Percentiles rank a stretch among this genome's conserved stretches.
Conservation (phyloP, 2,888 invertebrate genomes). For the Luperina testacea region DNA sequence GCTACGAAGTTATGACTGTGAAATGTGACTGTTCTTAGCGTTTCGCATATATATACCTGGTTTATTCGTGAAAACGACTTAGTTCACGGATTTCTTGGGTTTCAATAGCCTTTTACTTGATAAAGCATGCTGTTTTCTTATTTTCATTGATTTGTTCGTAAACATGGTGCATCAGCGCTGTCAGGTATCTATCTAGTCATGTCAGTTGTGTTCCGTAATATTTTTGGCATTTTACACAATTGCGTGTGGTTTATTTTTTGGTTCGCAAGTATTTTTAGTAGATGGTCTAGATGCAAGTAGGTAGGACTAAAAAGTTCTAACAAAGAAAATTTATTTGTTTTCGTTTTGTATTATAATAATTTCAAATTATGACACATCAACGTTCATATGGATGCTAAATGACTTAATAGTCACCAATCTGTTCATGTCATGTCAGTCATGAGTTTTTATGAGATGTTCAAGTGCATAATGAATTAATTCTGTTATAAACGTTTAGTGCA, state of each 20-base stretch:
- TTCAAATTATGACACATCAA: neutral
- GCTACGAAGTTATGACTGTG: conserved; percentile 66
- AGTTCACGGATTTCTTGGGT: conserved; percentile 25
- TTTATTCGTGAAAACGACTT: conserved; percentile 46
- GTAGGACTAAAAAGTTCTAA: neutral
- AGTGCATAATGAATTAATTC: conserved; percentile 39
- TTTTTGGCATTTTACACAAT: neutral
- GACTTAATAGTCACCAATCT: neutral
- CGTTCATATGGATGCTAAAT: neutral
- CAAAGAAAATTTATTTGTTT: neutral
- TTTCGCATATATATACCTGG: conserved; percentile 55
- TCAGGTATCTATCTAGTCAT: conserved; percentile 2
- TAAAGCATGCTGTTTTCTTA: conserved; percentile 1
- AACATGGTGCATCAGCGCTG: neutral
- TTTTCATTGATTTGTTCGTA: conserved; percentile 15
- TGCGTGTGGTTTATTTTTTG: neutral
- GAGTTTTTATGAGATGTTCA: conserved; percentile 26
- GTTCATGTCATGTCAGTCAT: neutral
- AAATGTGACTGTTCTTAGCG: conserved; percentile 63
- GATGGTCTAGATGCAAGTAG: neutral
- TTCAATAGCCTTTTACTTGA: conserved; percentile 2
- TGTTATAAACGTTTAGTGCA: conserved; percentile 28
- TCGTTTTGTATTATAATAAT: neutral
- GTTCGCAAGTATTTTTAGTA: neutral
- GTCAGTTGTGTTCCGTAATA: neutral